Base-by-base conservation (phyloP, 1,140 invertebrate genomes). In the Harlomillsia oculata region DNA sequence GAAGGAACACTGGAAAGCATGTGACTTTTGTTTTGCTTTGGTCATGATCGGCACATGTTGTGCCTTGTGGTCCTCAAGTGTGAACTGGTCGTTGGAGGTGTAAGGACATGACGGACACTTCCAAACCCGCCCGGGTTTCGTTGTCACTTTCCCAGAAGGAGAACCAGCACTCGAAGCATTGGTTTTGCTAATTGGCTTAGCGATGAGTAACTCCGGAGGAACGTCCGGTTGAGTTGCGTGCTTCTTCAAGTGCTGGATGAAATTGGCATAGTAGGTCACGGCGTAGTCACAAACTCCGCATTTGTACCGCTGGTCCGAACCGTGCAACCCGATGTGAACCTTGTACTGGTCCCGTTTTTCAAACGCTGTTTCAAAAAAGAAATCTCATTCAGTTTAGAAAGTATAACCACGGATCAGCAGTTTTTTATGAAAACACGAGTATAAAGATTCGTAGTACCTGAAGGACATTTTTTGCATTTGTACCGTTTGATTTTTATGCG, bases 281-380 rank as follows among this genome's bases (percentile, higher is more conserved):
- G 87, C 86, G 70, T 92, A 93, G 71, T 92, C 88, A 70, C 89
- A 93, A 5, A 80, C 77, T 56, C 85, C 80, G 72, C 89, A 93
- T 56, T 80, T 82, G 70, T 87, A 90, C 56, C 82, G 78, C 69
- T 89, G 85, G 60, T 84, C 82, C 0, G 86, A 84, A 6, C 87
- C 87, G 69, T 93, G 89, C 2, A 92, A 70, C 5, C 81, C 81
- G 58, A 88, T 71, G 71, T 92, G 89, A 14, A 87, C 79, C 67
- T 85, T 82, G 68, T 87, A 91, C 68, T 90, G 86, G 64, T 86
- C 82, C 30, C 82, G 74, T 70, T 91, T 90, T 66, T 88, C 85
- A 71, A 90, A 91, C 0, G 48, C 45, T n/a, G n/a, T n/a, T n/a
- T n/a, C n/a, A n/a, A n/a, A n/a, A n/a, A n/a, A n/a, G n/a, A n/a